Evolutionary conservation across 2,888 invertebrate genomes (phyloP), one percentile per base, ranked within the genome.

Genomic region (Habrosyne pyritoides): DNA sequence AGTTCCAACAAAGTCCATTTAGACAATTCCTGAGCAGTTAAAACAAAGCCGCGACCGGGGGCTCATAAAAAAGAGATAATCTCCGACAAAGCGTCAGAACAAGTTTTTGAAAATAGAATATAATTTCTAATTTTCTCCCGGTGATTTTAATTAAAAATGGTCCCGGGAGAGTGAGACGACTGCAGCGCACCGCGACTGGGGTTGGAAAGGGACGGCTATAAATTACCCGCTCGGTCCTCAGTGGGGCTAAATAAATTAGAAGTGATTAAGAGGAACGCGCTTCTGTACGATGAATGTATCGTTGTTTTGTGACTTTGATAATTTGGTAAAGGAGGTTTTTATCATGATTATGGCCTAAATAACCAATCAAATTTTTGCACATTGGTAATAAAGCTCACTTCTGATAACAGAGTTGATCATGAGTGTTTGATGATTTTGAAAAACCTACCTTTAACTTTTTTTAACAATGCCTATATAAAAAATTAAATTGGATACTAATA

Each of bases 91-190:
- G 84, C 91, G 86, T 86, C 91, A 86, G 90, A 89, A 83, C 91
- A 91, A 92, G 91, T 92, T 91, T 91, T 89, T 86, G 91, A 87
- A 92, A 92, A 92, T 92, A 92, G 92, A 92, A 92, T 92, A 92
- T 92, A 92, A 91, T 92, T 92, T 91, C 92, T 91, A 91, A 92
- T 92, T 91, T 89, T 89, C 91, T 91, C 89, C 74, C 88, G 87
- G 89, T 86, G 89, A 90, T 91, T 91, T 92, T 91, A 92, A 92
- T 92, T 92, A 92, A 92, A 92, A 92, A 91, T 87, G 91, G 89
- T 88, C 91, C 90, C 91, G 76, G 64, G 86, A 84, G 91, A 91
- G 70, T 67, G 85, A 81, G 91, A 91, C 69, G 83, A 79, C 71
- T 70, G 73, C 72, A 83, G 69, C 72, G 71, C 64, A 62, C 66